These are phyloP conservation scores for Scortum barcoo DNA, from an alignment of 2,113 vertebrate genomes.

Conservation along the genomic window DNA sequence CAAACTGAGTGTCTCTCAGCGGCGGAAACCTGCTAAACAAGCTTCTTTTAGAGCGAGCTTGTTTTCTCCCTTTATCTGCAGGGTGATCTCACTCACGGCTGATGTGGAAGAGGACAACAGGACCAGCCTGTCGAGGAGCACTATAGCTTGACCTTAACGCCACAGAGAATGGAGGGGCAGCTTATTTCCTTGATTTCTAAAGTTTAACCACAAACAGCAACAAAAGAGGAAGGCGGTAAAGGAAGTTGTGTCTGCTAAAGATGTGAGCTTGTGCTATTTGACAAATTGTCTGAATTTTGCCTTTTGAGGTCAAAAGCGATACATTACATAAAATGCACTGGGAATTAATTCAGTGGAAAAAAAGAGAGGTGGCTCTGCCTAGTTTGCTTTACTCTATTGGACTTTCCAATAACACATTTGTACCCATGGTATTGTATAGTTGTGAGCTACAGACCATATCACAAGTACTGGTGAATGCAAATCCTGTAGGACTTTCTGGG, in stretches of 20 bases:
- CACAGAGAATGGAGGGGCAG: background rate
- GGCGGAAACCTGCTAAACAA: constrained; percentile 78
- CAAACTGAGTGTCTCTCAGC: constrained; percentile 27
- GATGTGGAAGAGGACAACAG: constrained; percentile 57
- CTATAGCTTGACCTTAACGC: background rate
- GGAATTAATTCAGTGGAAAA: background rate
- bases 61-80: constrained; percentile 71
- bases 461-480: constrained; percentile 1
- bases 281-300: background rate
- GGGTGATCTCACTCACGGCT: constrained; percentile 54
- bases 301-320: background rate
- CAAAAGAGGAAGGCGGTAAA: constrained; percentile 58
- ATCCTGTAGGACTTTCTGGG: constrained; percentile 9
- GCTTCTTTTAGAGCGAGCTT: constrained; percentile 50
- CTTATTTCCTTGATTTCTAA: constrained; percentile 8
- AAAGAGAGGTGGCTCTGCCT: background rate
- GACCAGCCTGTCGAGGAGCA: constrained; percentile 37
- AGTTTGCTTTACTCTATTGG: background rate
- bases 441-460: background rate
- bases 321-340: background rate
- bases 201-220: constrained; percentile 7
- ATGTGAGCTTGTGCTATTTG: background rate
- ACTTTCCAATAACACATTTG: background rate
- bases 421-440: background rate
- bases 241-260: constrained; percentile 56